Conservation (phyloP, 2,797 vertebrate species). For the Trachops cirrhosus region DNA sequence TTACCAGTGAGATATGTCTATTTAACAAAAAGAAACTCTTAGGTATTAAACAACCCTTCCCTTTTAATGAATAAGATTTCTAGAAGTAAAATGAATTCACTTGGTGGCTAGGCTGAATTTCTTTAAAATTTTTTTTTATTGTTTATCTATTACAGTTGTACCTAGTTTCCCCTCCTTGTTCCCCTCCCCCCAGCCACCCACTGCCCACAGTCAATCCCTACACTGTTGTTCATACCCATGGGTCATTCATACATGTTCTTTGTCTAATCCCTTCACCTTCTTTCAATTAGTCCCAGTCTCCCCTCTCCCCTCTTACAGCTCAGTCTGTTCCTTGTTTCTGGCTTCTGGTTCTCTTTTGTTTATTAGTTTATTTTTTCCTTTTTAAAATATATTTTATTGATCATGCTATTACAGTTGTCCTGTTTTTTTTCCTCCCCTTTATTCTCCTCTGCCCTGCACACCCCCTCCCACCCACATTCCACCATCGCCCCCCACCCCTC, state of each 20-base stretch:
- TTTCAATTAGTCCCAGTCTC: background rate
- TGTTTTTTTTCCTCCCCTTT: too few species aligned
- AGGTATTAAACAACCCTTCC: background rate
- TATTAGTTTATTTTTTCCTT: background rate
- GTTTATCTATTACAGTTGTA: background rate
- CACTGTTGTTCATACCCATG: background rate
- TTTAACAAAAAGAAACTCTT: background rate
- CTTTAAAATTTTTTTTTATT: background rate
- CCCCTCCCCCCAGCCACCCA: background rate
- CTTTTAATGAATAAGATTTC: conserved; percentile 36
- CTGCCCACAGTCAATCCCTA: background rate
- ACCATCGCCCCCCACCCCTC: too few species aligned
- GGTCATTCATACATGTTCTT: background rate
- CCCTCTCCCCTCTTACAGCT: too few species aligned
- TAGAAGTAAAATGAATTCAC: background rate
- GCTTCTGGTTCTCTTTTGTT: background rate
- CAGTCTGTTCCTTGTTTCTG: background rate
- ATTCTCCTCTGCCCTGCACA: too few species aligned
- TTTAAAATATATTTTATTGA: too few species aligned
- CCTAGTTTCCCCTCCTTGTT: background rate
- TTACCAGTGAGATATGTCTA: background rate
- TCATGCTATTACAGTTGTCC: too few species aligned
- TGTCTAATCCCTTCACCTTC: background rate
- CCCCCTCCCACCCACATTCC: too few species aligned
- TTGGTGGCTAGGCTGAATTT: background rate